Evolutionary conservation across 2,113 vertebrate genomes (phyloP).

Genomic region (Carassius auratus): DNA sequence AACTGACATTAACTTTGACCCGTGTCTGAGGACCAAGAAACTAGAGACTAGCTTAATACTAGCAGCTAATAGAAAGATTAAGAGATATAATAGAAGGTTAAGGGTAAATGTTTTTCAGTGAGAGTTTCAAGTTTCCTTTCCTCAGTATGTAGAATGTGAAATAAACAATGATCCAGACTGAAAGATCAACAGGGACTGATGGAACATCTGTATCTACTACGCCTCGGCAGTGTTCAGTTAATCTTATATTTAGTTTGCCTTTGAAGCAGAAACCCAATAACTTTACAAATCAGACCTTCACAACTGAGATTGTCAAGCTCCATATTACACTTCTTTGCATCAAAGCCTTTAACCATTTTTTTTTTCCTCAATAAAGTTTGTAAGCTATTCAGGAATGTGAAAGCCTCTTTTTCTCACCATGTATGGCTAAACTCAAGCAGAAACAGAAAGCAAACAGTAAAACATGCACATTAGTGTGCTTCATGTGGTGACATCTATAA

Average conservation of each 20-base stretch:
- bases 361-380: background rate
- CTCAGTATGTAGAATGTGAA: constrained; percentile 52
- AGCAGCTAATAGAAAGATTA: background rate
- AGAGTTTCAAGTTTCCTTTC: constrained; percentile 55
- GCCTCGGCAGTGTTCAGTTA: background rate
- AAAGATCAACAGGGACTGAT: constrained; percentile 27
- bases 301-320: background rate
- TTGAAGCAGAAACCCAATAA: constrained; percentile 12
- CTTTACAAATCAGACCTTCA: background rate
- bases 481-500: background rate
- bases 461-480: background rate
- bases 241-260: constrained; percentile 2
- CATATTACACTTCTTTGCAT: background rate
- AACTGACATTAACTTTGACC: background rate
- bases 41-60: background rate
- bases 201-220: constrained; percentile 1
- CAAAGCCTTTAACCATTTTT: background rate
- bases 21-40: background rate
- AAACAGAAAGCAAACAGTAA: background rate
- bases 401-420: background rate
- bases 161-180: constrained; percentile 47
- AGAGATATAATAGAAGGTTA: constrained; percentile 1
- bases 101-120: background rate
- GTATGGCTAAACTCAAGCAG: background rate
- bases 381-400: background rate